phyloP scores from a whole-genome alignment of 1,140 invertebrate species.

The Eupeodes corollae region DNA sequence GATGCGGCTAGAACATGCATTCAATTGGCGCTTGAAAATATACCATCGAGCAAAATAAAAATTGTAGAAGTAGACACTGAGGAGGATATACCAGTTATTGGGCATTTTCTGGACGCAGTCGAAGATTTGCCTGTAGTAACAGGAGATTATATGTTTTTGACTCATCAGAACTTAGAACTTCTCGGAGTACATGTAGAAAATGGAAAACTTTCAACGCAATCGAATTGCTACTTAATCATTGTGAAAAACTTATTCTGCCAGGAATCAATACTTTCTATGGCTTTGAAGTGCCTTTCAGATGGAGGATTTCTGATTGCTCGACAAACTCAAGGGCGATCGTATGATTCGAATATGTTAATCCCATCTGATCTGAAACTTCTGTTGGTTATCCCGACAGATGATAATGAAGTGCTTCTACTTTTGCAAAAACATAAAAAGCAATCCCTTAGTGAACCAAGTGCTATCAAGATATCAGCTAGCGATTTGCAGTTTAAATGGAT shows the following conservation, averaged over 20 bases:
- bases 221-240: conserved; percentile 45
- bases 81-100: conserved; percentile 38
- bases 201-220: conserved; percentile 46
- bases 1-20: conserved; percentile 33
- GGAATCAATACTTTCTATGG: conserved; percentile 5
- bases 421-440: conserved; percentile 27
- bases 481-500: conserved; percentile 43
- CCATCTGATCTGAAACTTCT: conserved; percentile 20
- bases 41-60: conserved; percentile 53
- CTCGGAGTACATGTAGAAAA: conserved; percentile 47
- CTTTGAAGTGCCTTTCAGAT: conserved; percentile 27
- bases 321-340: conserved; percentile 21
- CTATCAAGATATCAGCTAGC: conserved; percentile 23
- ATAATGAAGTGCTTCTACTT: conserved; percentile 24
- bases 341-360: conserved; percentile 6
- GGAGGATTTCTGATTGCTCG: conserved; percentile 41
- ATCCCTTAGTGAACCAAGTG: conserved; percentile 15
- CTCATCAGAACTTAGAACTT: conserved; percentile 41
- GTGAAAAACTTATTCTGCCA: conserved; percentile 32
- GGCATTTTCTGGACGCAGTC: conserved; percentile 44
- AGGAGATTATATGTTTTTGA: conserved; percentile 38
- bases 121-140: conserved; percentile 48
- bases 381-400: conserved; percentile 21
- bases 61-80: conserved; percentile 45
- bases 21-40: conserved; percentile 72